Conservation (phyloP, 2,113 vertebrate genomes). For the Alethe diademata region DNA sequence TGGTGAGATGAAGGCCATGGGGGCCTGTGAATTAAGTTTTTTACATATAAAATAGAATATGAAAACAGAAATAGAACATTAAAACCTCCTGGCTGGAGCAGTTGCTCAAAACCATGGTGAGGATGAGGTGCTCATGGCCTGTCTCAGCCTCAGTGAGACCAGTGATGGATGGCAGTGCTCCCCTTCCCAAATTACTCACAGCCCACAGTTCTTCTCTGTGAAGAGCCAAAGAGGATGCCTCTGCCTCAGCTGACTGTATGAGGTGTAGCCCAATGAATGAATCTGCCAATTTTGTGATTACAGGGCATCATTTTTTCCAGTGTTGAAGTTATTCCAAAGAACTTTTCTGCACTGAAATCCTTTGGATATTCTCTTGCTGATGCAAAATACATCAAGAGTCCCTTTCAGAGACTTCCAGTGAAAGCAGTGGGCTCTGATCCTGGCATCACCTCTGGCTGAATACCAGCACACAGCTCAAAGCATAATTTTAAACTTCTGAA, state of each 20-base stretch:
- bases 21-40: not conserved
- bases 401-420: not conserved
- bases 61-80: not conserved
- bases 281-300: not conserved
- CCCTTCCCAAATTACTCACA: not conserved
- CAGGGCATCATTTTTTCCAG: not conserved
- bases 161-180: not conserved
- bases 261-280: not conserved
- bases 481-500: not conserved
- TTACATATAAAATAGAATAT: not conserved
- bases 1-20: accelerated
- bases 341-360: not conserved
- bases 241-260: not conserved
- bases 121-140: not conserved
- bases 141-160: not conserved
- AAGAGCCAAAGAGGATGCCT: not conserved
- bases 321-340: not conserved
- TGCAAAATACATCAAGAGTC: not conserved
- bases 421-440: not conserved
- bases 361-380: not conserved
- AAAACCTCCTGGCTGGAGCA: not conserved
- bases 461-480: not conserved
- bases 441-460: not conserved
- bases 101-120: not conserved
- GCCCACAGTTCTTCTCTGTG: not conserved